phyloP scores from a whole-genome alignment of 2,113 vertebrate genomes.

The Columba janthina region DNA sequence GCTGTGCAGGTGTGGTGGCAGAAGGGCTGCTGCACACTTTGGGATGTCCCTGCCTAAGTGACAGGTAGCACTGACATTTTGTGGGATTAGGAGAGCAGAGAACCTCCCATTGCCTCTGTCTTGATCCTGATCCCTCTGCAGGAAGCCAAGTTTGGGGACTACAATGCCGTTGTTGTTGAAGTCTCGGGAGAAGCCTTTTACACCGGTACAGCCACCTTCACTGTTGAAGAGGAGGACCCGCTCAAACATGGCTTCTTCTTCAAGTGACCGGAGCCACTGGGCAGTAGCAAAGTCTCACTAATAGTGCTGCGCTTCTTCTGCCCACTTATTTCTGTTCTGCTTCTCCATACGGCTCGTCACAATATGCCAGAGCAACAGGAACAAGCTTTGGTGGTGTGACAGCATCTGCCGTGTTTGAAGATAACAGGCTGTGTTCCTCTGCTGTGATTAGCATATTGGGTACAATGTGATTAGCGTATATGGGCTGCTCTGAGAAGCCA shows the following conservation, averaged over 20 bases:
- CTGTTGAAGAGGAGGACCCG: conserved; percentile 82
- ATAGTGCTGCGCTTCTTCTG: background rate
- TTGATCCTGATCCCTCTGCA: conserved; percentile 50
- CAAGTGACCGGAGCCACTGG: conserved; percentile 64
- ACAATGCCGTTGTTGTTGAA: conserved; percentile 89
- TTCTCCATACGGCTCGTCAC: rapidly evolving
- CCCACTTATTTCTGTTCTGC: background rate
- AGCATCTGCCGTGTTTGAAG: background rate
- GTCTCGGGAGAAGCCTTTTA: conserved; percentile 91
- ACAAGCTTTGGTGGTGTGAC: background rate
- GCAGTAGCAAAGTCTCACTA: background rate
- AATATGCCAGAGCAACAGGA: background rate
- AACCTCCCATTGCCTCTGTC: background rate
- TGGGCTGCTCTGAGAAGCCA: background rate
- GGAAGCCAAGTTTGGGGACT: conserved; percentile 86
- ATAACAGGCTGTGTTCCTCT: background rate
- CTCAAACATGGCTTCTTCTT: conserved; percentile 87
- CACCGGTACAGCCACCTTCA: conserved; percentile 84
- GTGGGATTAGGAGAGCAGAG: background rate
- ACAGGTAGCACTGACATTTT: background rate
- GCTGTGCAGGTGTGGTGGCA: background rate
- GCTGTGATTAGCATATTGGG: background rate
- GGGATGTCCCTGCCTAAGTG: background rate
- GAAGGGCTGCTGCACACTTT: background rate
- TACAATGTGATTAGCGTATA: background rate